phyloP scores from a whole-genome alignment of 2,888 invertebrate species.

The Callyntrura guangdongensis region DNA sequence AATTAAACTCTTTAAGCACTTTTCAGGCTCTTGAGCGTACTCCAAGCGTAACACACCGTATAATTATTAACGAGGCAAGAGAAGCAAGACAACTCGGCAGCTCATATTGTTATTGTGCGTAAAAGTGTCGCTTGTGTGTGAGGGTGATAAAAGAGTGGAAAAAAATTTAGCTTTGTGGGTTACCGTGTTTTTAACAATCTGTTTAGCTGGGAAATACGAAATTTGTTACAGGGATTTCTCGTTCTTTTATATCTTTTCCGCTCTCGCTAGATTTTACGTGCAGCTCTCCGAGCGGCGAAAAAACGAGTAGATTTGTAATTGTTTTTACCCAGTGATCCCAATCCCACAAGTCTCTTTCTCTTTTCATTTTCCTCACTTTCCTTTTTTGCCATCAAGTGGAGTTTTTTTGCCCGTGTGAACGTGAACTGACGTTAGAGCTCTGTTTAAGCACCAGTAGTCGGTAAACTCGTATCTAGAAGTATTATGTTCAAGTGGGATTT shows the following conservation, averaged over 20 bases:
- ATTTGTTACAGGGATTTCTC: neutral
- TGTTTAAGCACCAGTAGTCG: neutral
- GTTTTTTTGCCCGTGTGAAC: neutral
- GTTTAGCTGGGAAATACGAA: neutral
- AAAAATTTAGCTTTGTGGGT: neutral
- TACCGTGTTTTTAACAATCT: neutral
- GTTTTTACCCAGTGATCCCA: conserved; percentile 45
- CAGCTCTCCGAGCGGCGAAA: neutral
- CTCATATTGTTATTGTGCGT: neutral
- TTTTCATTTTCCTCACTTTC: conserved; percentile 11
- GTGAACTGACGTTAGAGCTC: neutral
- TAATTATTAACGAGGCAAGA: conserved; percentile 32
- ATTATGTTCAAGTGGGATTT: conserved; percentile 25
- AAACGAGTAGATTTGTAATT: conserved; percentile 37
- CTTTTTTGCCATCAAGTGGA: neutral
- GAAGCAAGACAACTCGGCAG: neutral
- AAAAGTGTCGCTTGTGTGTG: neutral
- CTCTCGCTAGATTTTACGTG: neutral
- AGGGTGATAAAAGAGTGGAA: neutral
- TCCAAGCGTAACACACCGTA: conserved; percentile 45
- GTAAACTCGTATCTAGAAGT: conserved; percentile 20
- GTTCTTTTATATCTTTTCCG: neutral
- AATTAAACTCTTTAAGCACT: conserved; percentile 47
- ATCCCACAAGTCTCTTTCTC: conserved; percentile 37
- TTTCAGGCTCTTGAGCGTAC: conserved; percentile 37